phyloP scores from a whole-genome alignment of 2,113 vertebrate species.

The Sylvia atricapilla region DNA sequence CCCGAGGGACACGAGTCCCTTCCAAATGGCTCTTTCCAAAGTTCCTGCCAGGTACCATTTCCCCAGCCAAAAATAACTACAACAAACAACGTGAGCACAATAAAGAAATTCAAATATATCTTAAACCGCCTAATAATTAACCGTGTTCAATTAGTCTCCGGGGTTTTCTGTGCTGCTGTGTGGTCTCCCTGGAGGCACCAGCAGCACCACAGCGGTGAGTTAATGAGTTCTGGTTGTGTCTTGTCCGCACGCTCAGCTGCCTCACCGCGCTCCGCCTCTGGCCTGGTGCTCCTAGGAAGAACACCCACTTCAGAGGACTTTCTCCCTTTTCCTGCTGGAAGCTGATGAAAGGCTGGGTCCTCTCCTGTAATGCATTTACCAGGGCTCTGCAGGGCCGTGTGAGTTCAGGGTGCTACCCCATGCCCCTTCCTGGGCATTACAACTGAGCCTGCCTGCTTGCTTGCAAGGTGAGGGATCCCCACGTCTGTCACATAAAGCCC shows the following conservation, averaged over 20 bases:
- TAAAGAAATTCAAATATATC: slow-evolving; percentile 21
- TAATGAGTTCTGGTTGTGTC: slow-evolving; percentile 35
- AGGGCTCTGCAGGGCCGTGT: neutral
- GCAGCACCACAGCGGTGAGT: neutral
- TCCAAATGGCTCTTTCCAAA: neutral
- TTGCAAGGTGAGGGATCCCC: neutral
- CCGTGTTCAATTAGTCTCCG: neutral
- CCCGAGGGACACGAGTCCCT: neutral
- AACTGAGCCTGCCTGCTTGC: neutral
- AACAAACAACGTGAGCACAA: neutral
- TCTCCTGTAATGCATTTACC: neutral
- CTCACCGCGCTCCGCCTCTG: neutral
- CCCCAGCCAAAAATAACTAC: neutral
- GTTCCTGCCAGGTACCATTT: neutral
- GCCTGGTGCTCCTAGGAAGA: neutral
- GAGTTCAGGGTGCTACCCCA: too few relatives aligned
- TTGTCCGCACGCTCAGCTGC: neutral
- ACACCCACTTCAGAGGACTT: neutral
- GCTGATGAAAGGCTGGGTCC: neutral
- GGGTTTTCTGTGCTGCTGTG: slow-evolving; percentile 34
- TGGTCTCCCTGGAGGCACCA: slow-evolving; percentile 40
- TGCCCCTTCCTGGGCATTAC: neutral
- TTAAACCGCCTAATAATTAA: slow-evolving; percentile 28
- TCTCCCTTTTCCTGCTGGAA: slow-evolving; percentile 9
- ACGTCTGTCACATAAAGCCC: neutral